Evolutionary conservation across 2,797 vertebrate species (phyloP).

Genomic region (Sebastes minor): DNA sequence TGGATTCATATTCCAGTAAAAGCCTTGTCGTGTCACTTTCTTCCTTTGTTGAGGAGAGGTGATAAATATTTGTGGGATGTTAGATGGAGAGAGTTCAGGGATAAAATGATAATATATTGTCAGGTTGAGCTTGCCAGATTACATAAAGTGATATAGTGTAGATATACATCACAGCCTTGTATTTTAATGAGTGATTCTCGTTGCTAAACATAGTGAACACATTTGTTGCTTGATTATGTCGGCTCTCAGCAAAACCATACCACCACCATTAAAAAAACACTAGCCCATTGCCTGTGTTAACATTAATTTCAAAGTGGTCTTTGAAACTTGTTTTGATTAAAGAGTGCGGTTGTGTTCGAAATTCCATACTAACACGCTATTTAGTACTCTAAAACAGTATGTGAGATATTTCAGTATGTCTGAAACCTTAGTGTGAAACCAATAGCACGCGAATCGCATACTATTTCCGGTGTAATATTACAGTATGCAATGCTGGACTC

Average conservation of each 20-base stretch:
- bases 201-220: not conserved
- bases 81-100: not conserved
- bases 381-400: too few species aligned
- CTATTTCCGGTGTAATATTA: too few species aligned
- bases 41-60: constrained; percentile 19
- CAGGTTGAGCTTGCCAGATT: not conserved
- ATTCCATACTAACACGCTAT: too few species aligned
- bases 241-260: not conserved
- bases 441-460: too few species aligned
- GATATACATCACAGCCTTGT: not conserved
- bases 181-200: constrained; percentile 3
- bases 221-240: constrained; percentile 11
- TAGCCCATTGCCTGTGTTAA: not conserved
- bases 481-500: too few species aligned
- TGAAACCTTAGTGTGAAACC: too few species aligned
- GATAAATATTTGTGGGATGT: constrained; percentile 29
- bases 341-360: too few species aligned
- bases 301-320: not conserved
- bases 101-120: constrained; percentile 6
- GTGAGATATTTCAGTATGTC: too few species aligned
- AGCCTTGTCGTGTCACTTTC: constrained; percentile 12
- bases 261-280: not conserved
- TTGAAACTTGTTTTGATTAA: not conserved
- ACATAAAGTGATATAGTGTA: not conserved
- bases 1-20: constrained; percentile 47